These are phyloP conservation scores for Solenodon paradoxus DNA, from an alignment of 2,113 vertebrate genomes.

Conservation along the genomic window DNA sequence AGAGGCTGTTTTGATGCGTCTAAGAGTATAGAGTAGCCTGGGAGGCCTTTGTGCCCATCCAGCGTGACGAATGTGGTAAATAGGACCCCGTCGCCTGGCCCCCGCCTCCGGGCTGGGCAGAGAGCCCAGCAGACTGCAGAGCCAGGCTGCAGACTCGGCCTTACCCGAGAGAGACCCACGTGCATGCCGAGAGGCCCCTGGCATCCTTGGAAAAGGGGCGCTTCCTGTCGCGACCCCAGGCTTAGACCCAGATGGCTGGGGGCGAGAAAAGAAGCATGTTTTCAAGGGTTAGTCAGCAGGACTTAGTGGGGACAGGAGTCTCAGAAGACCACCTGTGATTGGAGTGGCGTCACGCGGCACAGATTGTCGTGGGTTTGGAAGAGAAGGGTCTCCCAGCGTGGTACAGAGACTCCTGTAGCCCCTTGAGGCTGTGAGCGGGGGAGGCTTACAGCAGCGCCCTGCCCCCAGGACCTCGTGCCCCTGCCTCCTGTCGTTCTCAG, in stretches of 20 bases:
- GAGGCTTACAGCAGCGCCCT: neutral
- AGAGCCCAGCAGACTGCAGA: neutral
- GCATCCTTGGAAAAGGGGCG: neutral
- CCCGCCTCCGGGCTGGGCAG: neutral
- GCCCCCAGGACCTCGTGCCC: accelerated
- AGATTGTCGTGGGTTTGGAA: neutral
- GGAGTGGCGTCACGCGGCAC: neutral
- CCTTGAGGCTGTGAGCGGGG: neutral
- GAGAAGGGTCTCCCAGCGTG: accelerated
- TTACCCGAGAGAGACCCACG: neutral
- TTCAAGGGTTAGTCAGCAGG: neutral
- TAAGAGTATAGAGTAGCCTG: neutral
- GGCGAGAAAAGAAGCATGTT: accelerated
- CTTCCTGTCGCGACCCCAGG: neutral
- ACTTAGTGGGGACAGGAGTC: neutral
- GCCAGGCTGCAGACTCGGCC: neutral
- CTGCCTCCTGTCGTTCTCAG: accelerated
- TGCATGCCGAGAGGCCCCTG: neutral
- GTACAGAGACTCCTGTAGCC: neutral
- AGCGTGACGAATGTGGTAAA: neutral
- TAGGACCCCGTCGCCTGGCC: neutral
- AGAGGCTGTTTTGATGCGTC: neutral
- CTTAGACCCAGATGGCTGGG: neutral
- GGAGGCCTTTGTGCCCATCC: neutral
- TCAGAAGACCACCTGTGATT: neutral